phyloP scores from a whole-genome alignment of 2,113 vertebrate species.

The Alligator sinensis region DNA sequence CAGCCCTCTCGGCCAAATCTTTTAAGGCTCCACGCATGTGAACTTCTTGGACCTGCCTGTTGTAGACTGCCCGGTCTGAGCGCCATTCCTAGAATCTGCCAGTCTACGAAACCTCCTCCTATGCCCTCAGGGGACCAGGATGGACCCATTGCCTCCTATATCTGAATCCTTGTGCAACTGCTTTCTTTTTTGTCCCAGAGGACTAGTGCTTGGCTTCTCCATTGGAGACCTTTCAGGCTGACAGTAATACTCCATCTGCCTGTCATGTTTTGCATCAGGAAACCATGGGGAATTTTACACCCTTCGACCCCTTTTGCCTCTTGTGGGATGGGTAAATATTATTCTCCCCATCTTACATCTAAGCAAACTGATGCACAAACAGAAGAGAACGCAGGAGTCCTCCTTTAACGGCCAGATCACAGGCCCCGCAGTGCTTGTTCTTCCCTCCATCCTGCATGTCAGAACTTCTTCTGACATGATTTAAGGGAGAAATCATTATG shows the following conservation, averaged over 20 bases:
- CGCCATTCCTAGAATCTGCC: neutral
- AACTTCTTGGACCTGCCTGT: neutral
- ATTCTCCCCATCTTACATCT: neutral
- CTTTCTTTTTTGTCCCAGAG: neutral
- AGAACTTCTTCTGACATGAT: neutral
- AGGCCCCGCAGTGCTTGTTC: neutral
- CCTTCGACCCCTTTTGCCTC: neutral
- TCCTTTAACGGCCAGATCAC: neutral
- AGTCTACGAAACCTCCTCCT: neutral
- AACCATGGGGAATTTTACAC: accelerated
- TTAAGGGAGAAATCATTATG: neutral
- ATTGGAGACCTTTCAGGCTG: neutral
- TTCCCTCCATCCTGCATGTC: neutral
- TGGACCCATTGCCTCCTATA: neutral
- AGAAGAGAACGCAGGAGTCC: neutral
- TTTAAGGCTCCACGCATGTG: neutral
- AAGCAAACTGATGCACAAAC: neutral
- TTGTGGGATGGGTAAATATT: neutral
- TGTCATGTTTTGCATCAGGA: neutral
- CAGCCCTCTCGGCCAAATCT: neutral
- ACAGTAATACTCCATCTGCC: neutral
- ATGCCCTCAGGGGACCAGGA: neutral
- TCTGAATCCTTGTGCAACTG: neutral
- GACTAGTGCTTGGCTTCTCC: neutral
- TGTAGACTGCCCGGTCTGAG: neutral